Base-by-base conservation (phyloP, 1,140 invertebrate genomes). In the Magallana gigas region DNA sequence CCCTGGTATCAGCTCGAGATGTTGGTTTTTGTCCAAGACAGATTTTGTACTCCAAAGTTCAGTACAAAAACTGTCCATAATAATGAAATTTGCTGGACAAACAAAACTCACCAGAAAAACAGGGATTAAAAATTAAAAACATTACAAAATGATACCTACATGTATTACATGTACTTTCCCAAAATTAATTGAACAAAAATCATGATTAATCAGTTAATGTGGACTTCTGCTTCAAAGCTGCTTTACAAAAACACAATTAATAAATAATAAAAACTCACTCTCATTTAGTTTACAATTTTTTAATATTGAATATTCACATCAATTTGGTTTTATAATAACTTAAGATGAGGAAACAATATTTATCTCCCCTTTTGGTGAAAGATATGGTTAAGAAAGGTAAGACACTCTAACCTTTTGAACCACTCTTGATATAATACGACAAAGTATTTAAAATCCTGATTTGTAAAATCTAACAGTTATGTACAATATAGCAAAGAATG, bases 221-320 rank as follows among this genome's bases (percentile, higher is more conserved):
- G 36, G 36, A 48, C 2, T 48, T 48, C 36, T 48, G 0, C 36
- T 48, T 48, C 36, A 48, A 48, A 2, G 2, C 36, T 48, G 36
- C 36, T 48, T 2, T 48, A 48, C 14, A 64, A 16, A 18, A 14
- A 64, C 62, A 64, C 62, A 64, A 18, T 64, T 3, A 18, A 16
- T 18, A 64, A 64, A 64, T 1, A 16, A 18, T 16, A 64, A 14
- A 64, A 64, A 64, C 62, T 16, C 62, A 64, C 8, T 5, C 62
- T 16, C 62, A 64, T 64, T 5, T 14, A 57, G 56, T n/a, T 83
- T 57, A 57, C 57, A 57, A 57, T 83, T 83, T 57, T 57, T 83
- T 29, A n/a, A 18, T 23, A 56, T 80, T 83, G n/a, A 56, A 83
- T 83, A 83, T 83, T 83, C 81, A 83, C 81, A 83, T 83, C 81